Evolutionary conservation across 2,888 invertebrate species (phyloP).

Genomic region (Leptopterna dolabrata): DNA sequence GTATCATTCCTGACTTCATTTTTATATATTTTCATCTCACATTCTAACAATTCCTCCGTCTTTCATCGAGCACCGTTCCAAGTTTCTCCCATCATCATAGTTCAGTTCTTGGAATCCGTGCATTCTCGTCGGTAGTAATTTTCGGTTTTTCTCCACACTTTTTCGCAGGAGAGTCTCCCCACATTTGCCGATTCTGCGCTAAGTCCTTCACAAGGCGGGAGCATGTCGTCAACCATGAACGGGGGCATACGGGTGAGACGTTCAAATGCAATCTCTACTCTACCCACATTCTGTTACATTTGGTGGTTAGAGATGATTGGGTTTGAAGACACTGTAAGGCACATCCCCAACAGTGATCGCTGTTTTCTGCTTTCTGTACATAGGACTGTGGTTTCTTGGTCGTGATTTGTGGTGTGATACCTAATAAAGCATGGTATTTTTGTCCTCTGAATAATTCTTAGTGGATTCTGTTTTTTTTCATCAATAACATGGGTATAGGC

Average conservation of each 20-base stretch:
- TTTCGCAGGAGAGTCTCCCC: constrained; percentile 82
- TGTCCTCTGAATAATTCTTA: too few relatives aligned
- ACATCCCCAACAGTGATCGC: background rate
- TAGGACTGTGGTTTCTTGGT: background rate
- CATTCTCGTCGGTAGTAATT: background rate
- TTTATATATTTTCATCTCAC: too few relatives aligned
- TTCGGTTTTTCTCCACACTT: constrained; percentile 70
- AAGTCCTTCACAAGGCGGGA: constrained; percentile 66
- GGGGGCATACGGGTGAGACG: constrained; percentile 65
- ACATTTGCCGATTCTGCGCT: constrained; percentile 87
- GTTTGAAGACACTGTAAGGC: background rate
- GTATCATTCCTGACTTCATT: too few relatives aligned
- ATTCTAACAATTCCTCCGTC: background rate
- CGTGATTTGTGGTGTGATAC: background rate
- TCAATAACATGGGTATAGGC: background rate
- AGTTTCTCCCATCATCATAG: background rate
- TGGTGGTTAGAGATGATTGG: background rate
- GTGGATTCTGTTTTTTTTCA: background rate
- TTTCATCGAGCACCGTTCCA: background rate
- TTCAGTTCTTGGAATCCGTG: background rate
- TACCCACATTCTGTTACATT: background rate
- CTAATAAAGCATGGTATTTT: background rate
- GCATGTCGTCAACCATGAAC: constrained; percentile 65
- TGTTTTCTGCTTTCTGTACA: background rate
- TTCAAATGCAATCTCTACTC: constrained; percentile 64